Evolutionary conservation across 2,113 vertebrate genomes (phyloP), one percentile per base, ranked within the genome.

Genomic region (Poecilia latipinna): DNA sequence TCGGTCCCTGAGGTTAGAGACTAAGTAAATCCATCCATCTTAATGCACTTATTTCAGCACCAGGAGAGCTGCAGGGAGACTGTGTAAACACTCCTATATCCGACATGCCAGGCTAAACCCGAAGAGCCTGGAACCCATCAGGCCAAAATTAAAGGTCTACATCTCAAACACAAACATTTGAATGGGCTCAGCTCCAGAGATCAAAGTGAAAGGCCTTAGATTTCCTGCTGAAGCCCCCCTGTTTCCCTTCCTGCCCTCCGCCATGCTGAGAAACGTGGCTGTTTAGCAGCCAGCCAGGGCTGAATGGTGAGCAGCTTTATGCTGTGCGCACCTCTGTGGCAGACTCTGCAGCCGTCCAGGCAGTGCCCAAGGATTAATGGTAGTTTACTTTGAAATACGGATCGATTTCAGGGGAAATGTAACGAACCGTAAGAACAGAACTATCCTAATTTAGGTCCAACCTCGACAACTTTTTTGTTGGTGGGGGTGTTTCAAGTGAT

Each of bases 1-100:
- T 42, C 61, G 81, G 79, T 88, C 86, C 84, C 71, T 37, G 81
- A 88, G 92, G 90, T 93, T 91, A 86, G 89, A 90, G 91, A 90
- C 88, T 90, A 91, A 91, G 92, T 93, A 93, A 94, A 93, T 93
- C 90, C 91, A 94, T 93, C 91, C 92, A 93, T 91, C 92, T 92
- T 92, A 93, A 92, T 93, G 91, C 90, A 93, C 87, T 90, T 89
- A 91, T 90, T 92, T 93, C 88, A 91, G 86, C 91, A 90, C 84
- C 79, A 57, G 89, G 88, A 90, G 90, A 92, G 85, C 80, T 84
- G 83, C 48, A 84, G 91, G 90, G 90, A 88, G 91, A 79, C 89
- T 94, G 91, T 93, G 91, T 94, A 94, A 93, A 95, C 92, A 93
- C 87, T 87, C 82, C 84, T 80, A 76, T 92, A 93, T 93, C 92